Percentiles rank a stretch among this genome's conserved stretches.
phyloP scores from a whole-genome alignment of 2,888 invertebrate species.

The Tupiocoris notatus region DNA sequence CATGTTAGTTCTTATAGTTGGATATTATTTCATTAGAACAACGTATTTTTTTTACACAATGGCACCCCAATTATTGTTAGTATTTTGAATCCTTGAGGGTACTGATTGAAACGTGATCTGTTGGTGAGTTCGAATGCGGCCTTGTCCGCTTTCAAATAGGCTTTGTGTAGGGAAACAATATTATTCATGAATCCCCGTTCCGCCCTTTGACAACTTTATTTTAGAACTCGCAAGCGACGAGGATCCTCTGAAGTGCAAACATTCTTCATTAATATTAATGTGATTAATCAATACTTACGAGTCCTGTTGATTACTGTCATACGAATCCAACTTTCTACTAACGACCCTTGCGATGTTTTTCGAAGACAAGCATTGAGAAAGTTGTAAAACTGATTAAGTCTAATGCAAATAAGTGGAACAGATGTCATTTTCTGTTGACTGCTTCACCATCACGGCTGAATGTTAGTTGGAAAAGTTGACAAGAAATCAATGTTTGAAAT shows the following conservation, averaged over 20 bases:
- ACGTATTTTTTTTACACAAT: too few relatives aligned
- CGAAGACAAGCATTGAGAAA: not conserved
- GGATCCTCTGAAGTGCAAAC: conserved; percentile 7
- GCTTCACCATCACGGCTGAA: too few relatives aligned
- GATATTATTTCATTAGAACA: too few relatives aligned
- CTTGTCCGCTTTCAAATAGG: not conserved
- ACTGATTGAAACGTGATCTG: not conserved
- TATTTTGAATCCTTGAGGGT: too few relatives aligned
- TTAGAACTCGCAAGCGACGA: not conserved
- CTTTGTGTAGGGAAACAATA: not conserved
- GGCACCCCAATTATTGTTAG: too few relatives aligned
- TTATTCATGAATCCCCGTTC: not conserved
- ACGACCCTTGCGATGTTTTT: not conserved
- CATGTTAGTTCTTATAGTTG: not conserved
- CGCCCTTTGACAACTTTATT: not conserved
- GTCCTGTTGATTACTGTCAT: conserved; percentile 5
- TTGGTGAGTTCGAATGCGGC: too few relatives aligned
- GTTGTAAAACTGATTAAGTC: not conserved
- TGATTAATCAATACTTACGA: not conserved
- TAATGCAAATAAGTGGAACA: not conserved
- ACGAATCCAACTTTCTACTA: not conserved
- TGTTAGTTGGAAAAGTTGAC: too few relatives aligned
- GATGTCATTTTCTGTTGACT: too few relatives aligned
- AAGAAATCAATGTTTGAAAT: too few relatives aligned
- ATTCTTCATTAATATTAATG: conserved; percentile 21